Percentiles rank a stretch among this genome's conserved stretches.
Conservation (phyloP, 2,797 vertebrate genomes). For the Rousettus madagascariensis region DNA sequence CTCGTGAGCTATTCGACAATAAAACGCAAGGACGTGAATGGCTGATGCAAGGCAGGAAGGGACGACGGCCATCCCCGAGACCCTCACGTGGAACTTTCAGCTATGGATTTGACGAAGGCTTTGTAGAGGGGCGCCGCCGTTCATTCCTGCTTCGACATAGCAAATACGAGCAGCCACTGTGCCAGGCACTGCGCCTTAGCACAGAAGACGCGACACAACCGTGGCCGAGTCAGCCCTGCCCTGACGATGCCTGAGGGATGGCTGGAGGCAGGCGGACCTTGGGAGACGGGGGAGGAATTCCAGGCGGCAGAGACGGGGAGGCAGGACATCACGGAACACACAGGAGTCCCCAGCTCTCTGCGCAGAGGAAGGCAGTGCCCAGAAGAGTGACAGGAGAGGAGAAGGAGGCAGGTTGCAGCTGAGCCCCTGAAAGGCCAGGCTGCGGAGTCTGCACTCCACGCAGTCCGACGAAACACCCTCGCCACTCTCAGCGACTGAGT, state of each 20-base stretch:
- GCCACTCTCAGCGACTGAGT: neutral
- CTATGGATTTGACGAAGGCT: too few relatives aligned
- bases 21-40: neutral
- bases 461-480: neutral
- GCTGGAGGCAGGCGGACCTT: neutral
- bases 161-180: too few relatives aligned
- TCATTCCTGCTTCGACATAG: neutral
- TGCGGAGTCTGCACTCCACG: neutral
- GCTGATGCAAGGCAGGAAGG: neutral
- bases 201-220: neutral
- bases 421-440: neutral
- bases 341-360: neutral
- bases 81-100: rapidly evolving
- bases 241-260: neutral
- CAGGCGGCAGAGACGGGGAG: neutral
- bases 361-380: neutral
- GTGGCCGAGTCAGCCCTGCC: neutral
- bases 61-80: neutral
- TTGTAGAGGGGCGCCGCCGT: neutral
- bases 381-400: too few relatives aligned
- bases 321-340: neutral
- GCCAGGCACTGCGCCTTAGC: neutral
- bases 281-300: neutral
- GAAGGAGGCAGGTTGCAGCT: rapidly evolving
- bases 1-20: neutral